phyloP scores from a whole-genome alignment of 1,140 invertebrate species.

The Antheraea mylitta region DNA sequence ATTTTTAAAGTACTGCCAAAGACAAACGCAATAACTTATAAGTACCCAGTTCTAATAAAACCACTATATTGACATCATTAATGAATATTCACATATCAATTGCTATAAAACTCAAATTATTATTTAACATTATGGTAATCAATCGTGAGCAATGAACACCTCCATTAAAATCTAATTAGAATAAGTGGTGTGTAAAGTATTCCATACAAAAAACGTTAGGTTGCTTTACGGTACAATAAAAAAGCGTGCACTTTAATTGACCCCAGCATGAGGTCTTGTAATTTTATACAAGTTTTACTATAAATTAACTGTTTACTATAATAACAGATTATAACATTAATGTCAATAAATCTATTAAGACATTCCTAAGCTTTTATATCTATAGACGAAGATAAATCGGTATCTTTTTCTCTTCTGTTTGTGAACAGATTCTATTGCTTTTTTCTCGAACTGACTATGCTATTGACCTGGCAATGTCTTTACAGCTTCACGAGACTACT shows the following conservation, averaged over 20 bases:
- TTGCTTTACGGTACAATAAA: conserved; percentile 39
- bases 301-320: conserved; percentile 34
- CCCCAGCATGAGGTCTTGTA: conserved; percentile 51
- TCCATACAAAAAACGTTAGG: conserved; percentile 25
- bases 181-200: conserved; percentile 43
- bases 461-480: too few species aligned
- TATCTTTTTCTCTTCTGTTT: too few species aligned
- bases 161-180: conserved; percentile 44
- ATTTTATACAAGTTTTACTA: conserved; percentile 48
- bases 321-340: conserved; percentile 27
- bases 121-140: conserved; percentile 3
- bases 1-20: too few species aligned
- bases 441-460: too few species aligned
- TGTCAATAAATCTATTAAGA: conserved; percentile 15
- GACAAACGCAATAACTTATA: not conserved
- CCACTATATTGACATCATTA: not conserved
- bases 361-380: not conserved
- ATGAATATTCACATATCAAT: conserved; percentile 1
- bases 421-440: too few species aligned
- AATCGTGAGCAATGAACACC: conserved; percentile 7
- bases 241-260: conserved; percentile 56
- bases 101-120: conserved; percentile 1
- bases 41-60: not conserved
- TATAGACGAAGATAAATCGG: too few species aligned
- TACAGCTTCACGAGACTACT: too few species aligned